A percentile compares a stretch with the other conserved stretches of the same genome.
Conservation (phyloP, 2,113 vertebrate genomes). For the Dasypus novemcinctus region DNA sequence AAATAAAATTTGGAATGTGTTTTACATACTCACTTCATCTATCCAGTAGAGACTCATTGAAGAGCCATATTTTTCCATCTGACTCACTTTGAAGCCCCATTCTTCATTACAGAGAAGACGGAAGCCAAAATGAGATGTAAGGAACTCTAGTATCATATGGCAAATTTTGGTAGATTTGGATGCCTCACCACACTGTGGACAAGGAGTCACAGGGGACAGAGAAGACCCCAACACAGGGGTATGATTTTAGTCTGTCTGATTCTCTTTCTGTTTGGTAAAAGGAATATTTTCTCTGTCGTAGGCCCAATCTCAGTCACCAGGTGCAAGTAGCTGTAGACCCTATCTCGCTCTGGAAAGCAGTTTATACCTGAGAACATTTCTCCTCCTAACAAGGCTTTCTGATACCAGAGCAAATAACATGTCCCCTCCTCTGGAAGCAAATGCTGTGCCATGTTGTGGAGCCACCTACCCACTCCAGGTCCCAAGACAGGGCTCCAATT, state of each 20-base stretch:
- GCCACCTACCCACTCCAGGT: background rate
- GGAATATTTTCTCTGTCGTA: background rate
- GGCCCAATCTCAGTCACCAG: background rate
- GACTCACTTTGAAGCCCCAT: background rate
- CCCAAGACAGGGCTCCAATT: background rate
- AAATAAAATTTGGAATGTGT: background rate
- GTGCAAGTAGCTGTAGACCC: background rate
- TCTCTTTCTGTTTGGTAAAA: background rate
- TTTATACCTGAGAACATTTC: background rate
- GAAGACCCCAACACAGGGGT: background rate
- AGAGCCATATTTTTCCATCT: background rate
- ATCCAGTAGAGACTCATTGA: background rate
- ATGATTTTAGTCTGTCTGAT: background rate
- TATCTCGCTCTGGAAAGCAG: background rate
- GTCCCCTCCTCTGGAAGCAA: background rate
- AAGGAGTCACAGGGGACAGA: background rate
- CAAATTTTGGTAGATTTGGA: background rate
- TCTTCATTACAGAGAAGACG: background rate
- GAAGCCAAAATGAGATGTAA: background rate
- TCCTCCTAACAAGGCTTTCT: background rate
- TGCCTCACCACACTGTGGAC: background rate
- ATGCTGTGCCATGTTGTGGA: background rate
- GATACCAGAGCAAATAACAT: no score
- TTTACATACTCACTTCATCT: background rate
- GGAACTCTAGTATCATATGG: background rate